Evolutionary conservation across 2,888 invertebrate genomes (phyloP).

Genomic region (Cecidostiba fungosa): DNA sequence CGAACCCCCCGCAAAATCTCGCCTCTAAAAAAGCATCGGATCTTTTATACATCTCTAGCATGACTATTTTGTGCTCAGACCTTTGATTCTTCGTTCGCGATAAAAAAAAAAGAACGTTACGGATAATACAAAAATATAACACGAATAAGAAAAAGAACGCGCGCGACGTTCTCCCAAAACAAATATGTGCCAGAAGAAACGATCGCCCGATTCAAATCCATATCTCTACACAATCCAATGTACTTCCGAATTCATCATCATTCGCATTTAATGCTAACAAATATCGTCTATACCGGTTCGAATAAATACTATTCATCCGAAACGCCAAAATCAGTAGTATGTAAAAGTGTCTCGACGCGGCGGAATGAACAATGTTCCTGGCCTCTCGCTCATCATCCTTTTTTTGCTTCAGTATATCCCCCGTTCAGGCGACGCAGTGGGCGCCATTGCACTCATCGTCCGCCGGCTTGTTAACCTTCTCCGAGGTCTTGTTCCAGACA

Average conservation of each 20-base stretch:
- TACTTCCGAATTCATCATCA: neutral
- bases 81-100: slow-evolving; percentile 60
- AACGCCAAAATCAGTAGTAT: slow-evolving; percentile 1
- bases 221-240: slow-evolving; percentile 19
- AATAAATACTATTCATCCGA: slow-evolving; percentile 1
- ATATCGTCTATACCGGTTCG: neutral
- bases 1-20: neutral
- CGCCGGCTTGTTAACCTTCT: slow-evolving; percentile 40
- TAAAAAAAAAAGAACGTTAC: slow-evolving; percentile 27
- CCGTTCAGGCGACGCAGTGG: neutral
- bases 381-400: neutral
- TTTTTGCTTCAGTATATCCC: slow-evolving; percentile 20
- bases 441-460: slow-evolving; percentile 47
- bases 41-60: slow-evolving; percentile 53
- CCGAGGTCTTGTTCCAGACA: slow-evolving; percentile 34
- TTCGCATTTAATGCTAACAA: slow-evolving; percentile 18
- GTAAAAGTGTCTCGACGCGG: neutral
- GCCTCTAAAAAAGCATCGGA: slow-evolving; percentile 3
- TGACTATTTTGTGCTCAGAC: slow-evolving; percentile 66
- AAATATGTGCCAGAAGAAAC: neutral
- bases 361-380: slow-evolving; percentile 14
- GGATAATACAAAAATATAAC: slow-evolving; percentile 26
- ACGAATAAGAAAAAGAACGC: slow-evolving; percentile 49
- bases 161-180: slow-evolving; percentile 27
- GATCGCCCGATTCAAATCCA: slow-evolving; percentile 17